Percentiles rank a stretch among this genome's conserved stretches.
Evolutionary conservation across 1,140 invertebrate genomes (phyloP).

Genomic region (Trichomalopsis sarcophagae): DNA sequence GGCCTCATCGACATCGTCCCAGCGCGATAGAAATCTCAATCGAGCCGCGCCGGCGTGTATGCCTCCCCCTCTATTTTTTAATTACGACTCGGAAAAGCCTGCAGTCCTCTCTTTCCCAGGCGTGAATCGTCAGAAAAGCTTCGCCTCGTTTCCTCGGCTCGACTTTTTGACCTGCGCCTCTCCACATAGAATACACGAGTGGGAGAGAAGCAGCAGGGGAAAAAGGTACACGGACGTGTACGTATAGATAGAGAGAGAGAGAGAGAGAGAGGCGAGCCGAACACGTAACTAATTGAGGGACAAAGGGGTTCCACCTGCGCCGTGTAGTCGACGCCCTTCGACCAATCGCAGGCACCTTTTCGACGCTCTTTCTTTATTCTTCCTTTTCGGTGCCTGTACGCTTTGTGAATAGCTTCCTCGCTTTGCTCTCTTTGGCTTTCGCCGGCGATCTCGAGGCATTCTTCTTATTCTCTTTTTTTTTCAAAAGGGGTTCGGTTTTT

Average conservation of each 20-base stretch:
- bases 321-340: constrained; percentile 66
- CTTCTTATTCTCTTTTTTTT: constrained; percentile 28
- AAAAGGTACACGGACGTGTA: background rate
- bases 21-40: constrained; percentile 15
- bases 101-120: constrained; percentile 19
- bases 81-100: constrained; percentile 29
- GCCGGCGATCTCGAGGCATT: background rate
- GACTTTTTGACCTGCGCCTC: constrained; percentile 6
- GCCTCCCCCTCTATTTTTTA: background rate
- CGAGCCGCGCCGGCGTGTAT: no score
- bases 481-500: background rate
- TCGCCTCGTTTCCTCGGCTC: background rate
- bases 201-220: background rate
- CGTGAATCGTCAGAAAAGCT: constrained; percentile 33
- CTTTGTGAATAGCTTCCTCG: background rate
- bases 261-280: constrained; percentile 35
- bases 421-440: background rate
- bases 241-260: background rate
- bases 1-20: background rate
- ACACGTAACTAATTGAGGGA: constrained; percentile 70
- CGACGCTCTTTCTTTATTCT: constrained; percentile 57
- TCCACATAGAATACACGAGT: background rate
- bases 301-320: constrained; percentile 71
- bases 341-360: constrained; percentile 63
- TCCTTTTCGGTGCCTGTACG: constrained; percentile 49